Conservation (phyloP, 1,140 invertebrate genomes). For the Scaptomyza graminum region DNA sequence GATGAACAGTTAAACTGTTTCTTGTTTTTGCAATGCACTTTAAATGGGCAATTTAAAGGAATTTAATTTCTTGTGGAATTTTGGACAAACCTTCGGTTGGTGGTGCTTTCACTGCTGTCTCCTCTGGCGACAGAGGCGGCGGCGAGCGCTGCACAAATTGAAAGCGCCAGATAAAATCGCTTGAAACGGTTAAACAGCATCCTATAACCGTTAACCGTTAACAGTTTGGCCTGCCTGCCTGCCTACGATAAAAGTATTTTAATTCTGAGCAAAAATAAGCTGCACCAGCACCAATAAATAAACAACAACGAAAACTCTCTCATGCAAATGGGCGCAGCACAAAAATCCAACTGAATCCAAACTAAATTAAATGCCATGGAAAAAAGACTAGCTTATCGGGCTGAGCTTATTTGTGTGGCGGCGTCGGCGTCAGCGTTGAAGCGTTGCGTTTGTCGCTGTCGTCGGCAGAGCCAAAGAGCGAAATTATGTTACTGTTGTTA, state of each 20-base stretch:
- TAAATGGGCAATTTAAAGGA: neutral
- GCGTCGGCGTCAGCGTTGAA: conserved; percentile 32
- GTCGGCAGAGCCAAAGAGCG: conserved; percentile 29
- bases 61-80: neutral
- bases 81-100: conserved; percentile 51
- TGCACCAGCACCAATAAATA: too few relatives aligned
- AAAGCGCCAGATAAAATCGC: conserved; percentile 24
- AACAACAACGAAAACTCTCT: neutral
- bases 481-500: conserved; percentile 13
- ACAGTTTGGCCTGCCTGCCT: conserved; percentile 12
- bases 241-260: neutral
- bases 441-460: conserved; percentile 32
- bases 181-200: conserved; percentile 32
- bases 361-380: conserved; percentile 53
- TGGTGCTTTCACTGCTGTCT: conserved; percentile 31
- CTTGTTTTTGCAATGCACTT: too few relatives aligned
- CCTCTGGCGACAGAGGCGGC: conserved; percentile 18
- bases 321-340: conserved; percentile 56
- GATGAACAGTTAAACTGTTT: neutral
- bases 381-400: conserved; percentile 51
- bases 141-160: conserved; percentile 41
- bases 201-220: conserved; percentile 13
- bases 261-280: too few relatives aligned
- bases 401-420: conserved; percentile 30
- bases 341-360: conserved; percentile 54